Evolutionary conservation across 2,888 invertebrate genomes (phyloP).

Genomic region (Napeogenes inachia): DNA sequence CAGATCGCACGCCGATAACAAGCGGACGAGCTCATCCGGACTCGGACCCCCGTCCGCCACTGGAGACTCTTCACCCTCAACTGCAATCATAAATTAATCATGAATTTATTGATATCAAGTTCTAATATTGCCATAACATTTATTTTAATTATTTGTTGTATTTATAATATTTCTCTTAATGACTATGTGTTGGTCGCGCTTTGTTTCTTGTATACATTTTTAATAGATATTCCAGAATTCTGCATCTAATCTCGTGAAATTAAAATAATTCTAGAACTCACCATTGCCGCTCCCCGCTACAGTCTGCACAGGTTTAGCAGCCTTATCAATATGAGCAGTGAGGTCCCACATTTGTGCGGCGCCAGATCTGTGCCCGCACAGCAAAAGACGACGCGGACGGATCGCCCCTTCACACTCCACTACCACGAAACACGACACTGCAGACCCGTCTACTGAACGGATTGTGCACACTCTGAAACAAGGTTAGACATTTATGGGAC

Average conservation of each 20-base stretch:
- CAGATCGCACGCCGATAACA: conserved; percentile 96
- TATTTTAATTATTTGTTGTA: too few species aligned
- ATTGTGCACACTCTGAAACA: conserved; percentile 90
- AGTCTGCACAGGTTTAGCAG: conserved; percentile 39
- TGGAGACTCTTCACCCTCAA: conserved; percentile 69
- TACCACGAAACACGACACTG: conserved; percentile 96
- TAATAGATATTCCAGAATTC: too few species aligned
- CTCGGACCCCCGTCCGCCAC: conserved; percentile 90
- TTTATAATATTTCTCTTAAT: too few species aligned
- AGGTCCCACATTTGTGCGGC: conserved; percentile 99
- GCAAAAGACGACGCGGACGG: conserved; percentile 90
- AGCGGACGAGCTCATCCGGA: conserved; percentile 91
- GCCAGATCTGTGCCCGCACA: conserved; percentile 95
- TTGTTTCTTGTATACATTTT: too few species aligned
- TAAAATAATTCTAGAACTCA: conserved; percentile 7
- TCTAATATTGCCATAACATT: too few species aligned
- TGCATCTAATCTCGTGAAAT: neutral
- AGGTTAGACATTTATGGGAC: neutral
- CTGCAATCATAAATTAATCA: conserved; percentile 32
- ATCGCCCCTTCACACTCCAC: conserved; percentile 98
- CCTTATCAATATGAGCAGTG: conserved; percentile 93
- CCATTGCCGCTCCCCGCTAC: conserved; percentile 22
- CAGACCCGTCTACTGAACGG: conserved; percentile 94
- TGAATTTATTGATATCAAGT: neutral
- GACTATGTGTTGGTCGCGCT: too few species aligned